Base-by-base conservation (phyloP, 92 coral and sea anemone genomes). In the Palythoa grandis region DNA sequence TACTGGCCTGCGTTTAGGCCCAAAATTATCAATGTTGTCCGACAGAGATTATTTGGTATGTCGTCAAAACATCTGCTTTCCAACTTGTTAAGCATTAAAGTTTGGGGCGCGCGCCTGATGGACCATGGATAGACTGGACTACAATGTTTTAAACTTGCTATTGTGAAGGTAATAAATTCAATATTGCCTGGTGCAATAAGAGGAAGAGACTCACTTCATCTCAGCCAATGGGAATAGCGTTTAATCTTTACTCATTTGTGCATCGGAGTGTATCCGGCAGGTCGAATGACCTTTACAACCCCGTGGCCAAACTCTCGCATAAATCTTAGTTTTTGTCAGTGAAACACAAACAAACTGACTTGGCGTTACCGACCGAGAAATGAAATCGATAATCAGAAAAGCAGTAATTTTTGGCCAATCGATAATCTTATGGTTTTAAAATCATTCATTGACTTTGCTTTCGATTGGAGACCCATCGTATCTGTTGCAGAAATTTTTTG, bases 111-210 rank as follows among this genome's bases (percentile, higher is more conserved):
- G 85, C 74, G 39, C 16, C 15, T 80, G 85, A 20, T 66, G 11
- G 48, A 67, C 85, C 74, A 67, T 65, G 85, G 23, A 63, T 65
- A 66, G 85, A 80, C 74, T 80, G 85, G 85, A 80, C 63, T 43
- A 37, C 74, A 66, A 74, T 67, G 65, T 14, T 29, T 29, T 65
- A 80, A 80, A 65, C 47, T 80, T 66, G 75, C 10, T 57, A 63
- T 79, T 80, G 74, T 63, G 22, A 63, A 67, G 85, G 66, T 67
- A 80, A 80, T 67, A 80, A 80, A 80, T 80, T 80, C 85, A 80
- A 80, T 80, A 80, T 47, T 65, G 85, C 57, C 85, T 80, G 85
- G 74, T 80, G 57, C 85, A 80, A 80, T 66, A 47, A 80, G 85
- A 80, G 85, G 74, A 80, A 80, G 74, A 73, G 70, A 50, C 22